Evolutionary conservation across 2,113 vertebrate genomes (phyloP), one percentile per base, ranked within the genome.

Genomic region (Callospermophilus lateralis): DNA sequence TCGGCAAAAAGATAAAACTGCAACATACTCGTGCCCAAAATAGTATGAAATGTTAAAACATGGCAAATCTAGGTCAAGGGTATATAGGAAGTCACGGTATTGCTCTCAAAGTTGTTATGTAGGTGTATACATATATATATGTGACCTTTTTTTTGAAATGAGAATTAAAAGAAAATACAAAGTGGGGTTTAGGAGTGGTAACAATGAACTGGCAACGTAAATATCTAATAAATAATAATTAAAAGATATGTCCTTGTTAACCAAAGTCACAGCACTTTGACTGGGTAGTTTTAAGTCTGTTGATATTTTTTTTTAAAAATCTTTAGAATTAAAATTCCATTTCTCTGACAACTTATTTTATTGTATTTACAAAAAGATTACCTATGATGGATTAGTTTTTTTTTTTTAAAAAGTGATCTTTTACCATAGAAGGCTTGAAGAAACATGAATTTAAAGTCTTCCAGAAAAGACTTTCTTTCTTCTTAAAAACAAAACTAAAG

Each of bases 291-390:
- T 28, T 24, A 68, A 58, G 13, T 77, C 45, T n/a, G 1, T 4
- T 55, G 39, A 90, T 51, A 51, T 45, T 8, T 42, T 42, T 42
- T 42, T 42, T 42, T 42, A 45, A 45, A 45, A 45, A 45, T 45
- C 45, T 9, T 45, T 45, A 45, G 8, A 45, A 45, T 45, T 45
- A 79, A 88, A 90, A 88, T 34, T 20, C 51, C 20, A 24, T 81
- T 84, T 93, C 55, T 93, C 73, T 93, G 53, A 20, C 34, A 89
- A 83, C 32, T 79, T 67, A 95, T 76, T 89, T 95, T 45, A 87
- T 28, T 90, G 15, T 32, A 93, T n/a, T 91, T 13, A 91, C n/a
- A 80, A 68, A 93, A 90, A 30, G 51, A 84, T 0, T 28, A 10
- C 58, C 51, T 80, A 28, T 1, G 39, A 68, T 39, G 4, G 34